Percentiles rank a stretch among this genome's conserved stretches.
These are phyloP conservation scores for Dendrocincla tyrannina DNA, from an alignment of 2,797 vertebrate species.

Conservation along the genomic window DNA sequence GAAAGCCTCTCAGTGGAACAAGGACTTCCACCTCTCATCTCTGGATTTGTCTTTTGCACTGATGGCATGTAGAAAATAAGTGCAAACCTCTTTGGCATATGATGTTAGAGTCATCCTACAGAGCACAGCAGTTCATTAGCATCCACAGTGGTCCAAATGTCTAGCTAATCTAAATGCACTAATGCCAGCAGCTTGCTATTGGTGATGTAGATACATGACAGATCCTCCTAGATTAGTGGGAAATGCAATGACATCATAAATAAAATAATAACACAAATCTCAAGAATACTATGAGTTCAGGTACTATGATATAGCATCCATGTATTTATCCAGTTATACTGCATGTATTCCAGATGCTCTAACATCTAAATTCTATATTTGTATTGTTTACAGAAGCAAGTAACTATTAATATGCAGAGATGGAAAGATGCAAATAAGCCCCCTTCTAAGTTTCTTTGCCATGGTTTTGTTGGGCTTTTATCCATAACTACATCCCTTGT, in stretches of 20 bases:
- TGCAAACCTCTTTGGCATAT: not conserved
- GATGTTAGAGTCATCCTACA: not conserved
- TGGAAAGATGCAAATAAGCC: conserved; percentile 32
- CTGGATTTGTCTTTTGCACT: not conserved
- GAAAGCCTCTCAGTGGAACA: not conserved
- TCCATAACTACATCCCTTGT: not conserved
- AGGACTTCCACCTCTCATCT: not conserved
- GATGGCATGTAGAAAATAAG: not conserved
- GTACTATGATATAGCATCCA: not conserved
- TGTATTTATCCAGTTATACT: not conserved
- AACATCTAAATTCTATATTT: not conserved
- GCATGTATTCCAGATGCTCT: not conserved
- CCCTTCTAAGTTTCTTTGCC: not conserved
- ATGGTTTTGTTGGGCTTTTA: not conserved
- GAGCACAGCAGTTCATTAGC: not conserved
- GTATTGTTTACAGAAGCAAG: not conserved
- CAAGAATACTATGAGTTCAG: not conserved
- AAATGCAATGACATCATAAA: not conserved
- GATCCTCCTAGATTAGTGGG: not conserved
- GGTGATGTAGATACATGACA: rapidly evolving
- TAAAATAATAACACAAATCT: not conserved
- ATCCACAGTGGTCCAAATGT: not conserved
- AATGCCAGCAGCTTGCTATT: not conserved
- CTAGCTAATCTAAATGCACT: not conserved
- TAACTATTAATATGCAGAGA: not conserved